These are phyloP conservation scores for Pherbina coryleti DNA, from an alignment of 2,888 invertebrate genomes.

Conservation along the genomic window DNA sequence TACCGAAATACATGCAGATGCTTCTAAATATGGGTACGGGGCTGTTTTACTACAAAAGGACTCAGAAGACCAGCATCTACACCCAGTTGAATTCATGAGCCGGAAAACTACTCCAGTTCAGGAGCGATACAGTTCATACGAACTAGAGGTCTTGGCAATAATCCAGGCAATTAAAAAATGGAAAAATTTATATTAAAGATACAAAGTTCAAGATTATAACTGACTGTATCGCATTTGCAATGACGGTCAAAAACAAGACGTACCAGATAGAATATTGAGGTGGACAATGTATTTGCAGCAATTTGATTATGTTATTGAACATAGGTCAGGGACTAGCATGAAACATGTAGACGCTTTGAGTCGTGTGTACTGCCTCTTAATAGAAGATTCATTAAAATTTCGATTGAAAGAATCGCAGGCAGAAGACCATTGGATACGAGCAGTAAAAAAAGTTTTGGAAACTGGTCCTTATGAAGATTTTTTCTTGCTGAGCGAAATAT, in stretches of 20 bases:
- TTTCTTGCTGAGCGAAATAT: slow-evolving; percentile 35
- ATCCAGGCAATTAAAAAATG: slow-evolving; percentile 50
- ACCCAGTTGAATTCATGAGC: too few species aligned
- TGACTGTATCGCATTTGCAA: slow-evolving; percentile 39
- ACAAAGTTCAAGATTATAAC: neutral
- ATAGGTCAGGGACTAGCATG: neutral
- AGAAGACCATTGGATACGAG: neutral
- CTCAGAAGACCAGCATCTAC: too few species aligned
- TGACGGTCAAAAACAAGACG: slow-evolving; percentile 42
- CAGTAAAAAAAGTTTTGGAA: neutral
- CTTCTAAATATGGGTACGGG: neutral
- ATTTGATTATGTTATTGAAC: neutral
- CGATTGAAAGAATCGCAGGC: too few species aligned
- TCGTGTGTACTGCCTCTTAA: neutral
- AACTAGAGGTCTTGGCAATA: slow-evolving; percentile 51
- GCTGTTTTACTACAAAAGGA: too few species aligned
- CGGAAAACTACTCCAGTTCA: slow-evolving; percentile 38
- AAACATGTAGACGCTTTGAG: neutral
- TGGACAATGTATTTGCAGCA: slow-evolving; percentile 43
- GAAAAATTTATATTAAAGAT: slow-evolving; percentile 37
- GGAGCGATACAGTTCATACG: slow-evolving; percentile 51
- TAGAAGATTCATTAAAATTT: too few species aligned
- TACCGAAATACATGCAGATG: slow-evolving; percentile 27
- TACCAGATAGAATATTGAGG: slow-evolving; percentile 38
- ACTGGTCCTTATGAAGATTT: slow-evolving; percentile 38